Evolutionary conservation across 2,888 invertebrate genomes (phyloP).

Genomic region (Sinhomidia bicolor): DNA sequence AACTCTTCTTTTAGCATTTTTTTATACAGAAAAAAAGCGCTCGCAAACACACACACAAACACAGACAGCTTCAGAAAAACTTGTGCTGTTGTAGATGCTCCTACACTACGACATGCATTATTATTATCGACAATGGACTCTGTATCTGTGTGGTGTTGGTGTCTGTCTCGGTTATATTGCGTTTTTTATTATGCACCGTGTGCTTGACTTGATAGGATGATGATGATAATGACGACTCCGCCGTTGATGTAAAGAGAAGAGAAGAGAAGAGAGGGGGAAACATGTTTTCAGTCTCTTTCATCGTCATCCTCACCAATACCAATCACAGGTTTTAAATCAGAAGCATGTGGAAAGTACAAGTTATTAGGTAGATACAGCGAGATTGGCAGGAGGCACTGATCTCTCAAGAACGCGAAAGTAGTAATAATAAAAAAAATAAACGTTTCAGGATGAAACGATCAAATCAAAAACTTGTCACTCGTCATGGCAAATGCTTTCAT

Average conservation of each 20-base stretch:
- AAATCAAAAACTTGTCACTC: background rate
- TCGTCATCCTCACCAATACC: background rate
- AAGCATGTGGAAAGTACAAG: slow-evolving; percentile 7
- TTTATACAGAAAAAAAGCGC: slow-evolving; percentile 37
- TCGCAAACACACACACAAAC: background rate
- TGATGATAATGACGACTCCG: background rate
- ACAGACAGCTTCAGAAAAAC: slow-evolving; percentile 11
- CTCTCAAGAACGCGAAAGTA: background rate
- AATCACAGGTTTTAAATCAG: slow-evolving; percentile 13
- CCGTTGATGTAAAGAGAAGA: too few relatives aligned
- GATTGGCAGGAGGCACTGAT: slow-evolving; percentile 13
- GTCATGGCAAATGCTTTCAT: background rate
- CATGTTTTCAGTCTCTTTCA: background rate
- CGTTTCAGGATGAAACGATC: slow-evolving; percentile 23
- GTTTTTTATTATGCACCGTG: too few relatives aligned
- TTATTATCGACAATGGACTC: slow-evolving; percentile 4
- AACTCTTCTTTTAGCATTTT: slow-evolving; percentile 56
- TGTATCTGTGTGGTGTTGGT: background rate
- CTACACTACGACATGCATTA: background rate
- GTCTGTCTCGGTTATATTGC: too few relatives aligned
- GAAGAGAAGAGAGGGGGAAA: slow-evolving; percentile 12
- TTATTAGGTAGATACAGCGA: background rate
- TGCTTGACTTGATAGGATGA: too few relatives aligned
- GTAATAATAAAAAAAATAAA: background rate
- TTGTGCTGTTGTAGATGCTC: too few relatives aligned